Conservation (phyloP, 2,113 vertebrate genomes). For the Cochlearius cochlearius region DNA sequence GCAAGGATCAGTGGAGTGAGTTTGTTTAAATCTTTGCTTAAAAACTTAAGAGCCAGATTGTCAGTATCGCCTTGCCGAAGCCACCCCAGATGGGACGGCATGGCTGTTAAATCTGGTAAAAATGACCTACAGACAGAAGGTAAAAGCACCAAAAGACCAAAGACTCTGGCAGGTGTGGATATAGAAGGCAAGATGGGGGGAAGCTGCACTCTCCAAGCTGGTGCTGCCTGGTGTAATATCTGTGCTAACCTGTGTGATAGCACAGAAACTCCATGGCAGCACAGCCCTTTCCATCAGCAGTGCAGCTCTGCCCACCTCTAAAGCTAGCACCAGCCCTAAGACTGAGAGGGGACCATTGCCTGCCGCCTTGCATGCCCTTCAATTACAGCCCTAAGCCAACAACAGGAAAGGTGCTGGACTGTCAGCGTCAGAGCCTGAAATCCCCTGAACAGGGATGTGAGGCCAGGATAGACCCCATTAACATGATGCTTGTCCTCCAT, state of each 20-base stretch:
- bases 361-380: neutral
- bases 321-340: neutral
- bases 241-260: neutral
- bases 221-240: neutral
- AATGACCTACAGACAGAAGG: neutral
- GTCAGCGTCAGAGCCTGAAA: neutral
- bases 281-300: neutral
- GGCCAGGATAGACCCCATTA: neutral
- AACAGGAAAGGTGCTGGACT: neutral
- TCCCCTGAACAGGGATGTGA: neutral
- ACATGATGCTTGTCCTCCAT: neutral
- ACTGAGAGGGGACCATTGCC: neutral
- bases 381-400: neutral
- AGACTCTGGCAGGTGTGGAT: neutral
- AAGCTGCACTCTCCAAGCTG: neutral
- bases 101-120: neutral
- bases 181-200: neutral
- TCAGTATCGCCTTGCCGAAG: neutral
- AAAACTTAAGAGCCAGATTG: neutral
- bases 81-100: neutral
- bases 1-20: neutral
- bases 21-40: neutral
- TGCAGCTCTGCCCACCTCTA: neutral
- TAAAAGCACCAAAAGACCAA: neutral
- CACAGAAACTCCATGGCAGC: neutral